Percentiles rank a stretch among this genome's conserved stretches.
phyloP scores from a whole-genome alignment of 2,113 vertebrate genomes.

The Tor tambroides region DNA sequence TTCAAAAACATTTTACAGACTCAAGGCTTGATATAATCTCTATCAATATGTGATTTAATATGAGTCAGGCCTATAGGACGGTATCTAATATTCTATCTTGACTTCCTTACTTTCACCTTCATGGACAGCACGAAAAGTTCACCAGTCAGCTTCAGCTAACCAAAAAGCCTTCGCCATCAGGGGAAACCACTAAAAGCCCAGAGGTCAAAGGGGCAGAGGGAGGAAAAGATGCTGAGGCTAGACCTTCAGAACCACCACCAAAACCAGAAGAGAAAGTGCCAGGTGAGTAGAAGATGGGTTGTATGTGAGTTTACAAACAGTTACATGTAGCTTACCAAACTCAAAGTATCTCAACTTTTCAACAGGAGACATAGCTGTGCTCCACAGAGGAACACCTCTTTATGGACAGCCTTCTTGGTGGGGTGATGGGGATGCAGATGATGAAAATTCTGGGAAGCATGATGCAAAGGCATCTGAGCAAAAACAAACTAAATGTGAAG shows the following conservation, averaged over 20 bases:
- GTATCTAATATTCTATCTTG: neutral
- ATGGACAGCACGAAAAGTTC: constrained; percentile 91
- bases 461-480: constrained; percentile 79
- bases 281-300: constrained; percentile 73
- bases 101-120: neutral
- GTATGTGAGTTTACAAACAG: neutral
- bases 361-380: constrained; percentile 76
- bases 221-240: constrained; percentile 71
- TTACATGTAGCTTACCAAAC: neutral
- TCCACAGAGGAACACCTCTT: constrained; percentile 90
- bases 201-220: constrained; percentile 74
- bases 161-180: constrained; percentile 75
- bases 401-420: constrained; percentile 98
- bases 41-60: neutral
- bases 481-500: constrained; percentile 74
- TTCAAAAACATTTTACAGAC: neutral
- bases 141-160: constrained; percentile 92
- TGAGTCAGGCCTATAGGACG: neutral
- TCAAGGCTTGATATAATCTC: neutral
- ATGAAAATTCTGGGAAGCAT: constrained; percentile 77
- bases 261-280: constrained; percentile 83
- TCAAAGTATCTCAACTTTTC: neutral
- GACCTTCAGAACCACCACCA: constrained; percentile 71
- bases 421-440: constrained; percentile 88
- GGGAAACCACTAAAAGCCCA: constrained; percentile 66